These are phyloP conservation scores for Crepidodera aurea DNA, from an alignment of 2,888 invertebrate species.

Conservation along the genomic window DNA sequence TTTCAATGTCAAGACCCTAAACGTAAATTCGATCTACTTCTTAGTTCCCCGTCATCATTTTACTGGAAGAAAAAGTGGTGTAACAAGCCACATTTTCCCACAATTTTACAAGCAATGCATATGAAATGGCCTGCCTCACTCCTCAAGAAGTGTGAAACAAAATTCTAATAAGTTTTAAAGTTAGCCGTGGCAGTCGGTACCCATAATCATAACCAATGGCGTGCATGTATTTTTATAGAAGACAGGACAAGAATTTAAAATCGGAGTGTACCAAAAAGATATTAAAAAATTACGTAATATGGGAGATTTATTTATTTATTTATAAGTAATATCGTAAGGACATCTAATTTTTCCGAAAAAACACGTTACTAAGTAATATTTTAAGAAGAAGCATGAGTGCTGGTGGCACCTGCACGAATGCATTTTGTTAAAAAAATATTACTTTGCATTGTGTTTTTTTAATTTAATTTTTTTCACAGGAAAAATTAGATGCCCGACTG, in stretches of 20 bases:
- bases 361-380: background rate
- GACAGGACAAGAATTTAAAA: too few species aligned
- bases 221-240: background rate
- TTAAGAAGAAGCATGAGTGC: background rate
- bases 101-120: conserved; percentile 43
- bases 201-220: conserved; percentile 34
- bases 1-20: background rate
- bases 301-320: too few species aligned
- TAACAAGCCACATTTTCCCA: conserved; percentile 24
- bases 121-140: conserved; percentile 41
- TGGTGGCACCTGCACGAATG: too few species aligned
- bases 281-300: too few species aligned
- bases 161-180: conserved; percentile 50
- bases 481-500: too few species aligned
- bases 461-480: too few species aligned
- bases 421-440: too few species aligned
- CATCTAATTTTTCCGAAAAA: too few species aligned
- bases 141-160: conserved; percentile 47
- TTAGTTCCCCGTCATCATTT: conserved; percentile 1
- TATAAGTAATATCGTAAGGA: too few species aligned
- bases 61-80: background rate
- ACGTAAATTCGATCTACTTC: background rate
- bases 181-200: conserved; percentile 38
- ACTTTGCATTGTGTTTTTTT: too few species aligned
- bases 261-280: too few species aligned